Conservation (phyloP, 2,797 vertebrate genomes). For the Silurus aristotelis region DNA sequence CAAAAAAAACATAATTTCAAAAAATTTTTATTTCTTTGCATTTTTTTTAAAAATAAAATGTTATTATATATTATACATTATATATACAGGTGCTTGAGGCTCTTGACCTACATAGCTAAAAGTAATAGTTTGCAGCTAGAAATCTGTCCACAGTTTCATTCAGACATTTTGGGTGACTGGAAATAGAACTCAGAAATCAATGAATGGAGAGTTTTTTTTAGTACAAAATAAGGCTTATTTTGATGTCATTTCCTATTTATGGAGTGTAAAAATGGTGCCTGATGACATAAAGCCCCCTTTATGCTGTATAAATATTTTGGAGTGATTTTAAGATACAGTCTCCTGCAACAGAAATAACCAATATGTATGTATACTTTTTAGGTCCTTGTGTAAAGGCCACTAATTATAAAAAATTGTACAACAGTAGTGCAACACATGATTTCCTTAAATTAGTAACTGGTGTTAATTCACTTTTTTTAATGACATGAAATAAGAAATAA, state of each 20-base stretch:
- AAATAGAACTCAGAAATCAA: slow-evolving; percentile 20
- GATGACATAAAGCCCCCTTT: background rate
- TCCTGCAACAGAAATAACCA: background rate
- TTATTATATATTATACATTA: background rate
- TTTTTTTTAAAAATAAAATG: too few relatives aligned
- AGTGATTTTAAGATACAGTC: background rate
- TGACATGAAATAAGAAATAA: background rate
- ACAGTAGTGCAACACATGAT: background rate
- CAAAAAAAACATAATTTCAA: background rate
- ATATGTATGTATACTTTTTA: background rate
- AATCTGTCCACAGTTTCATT: background rate
- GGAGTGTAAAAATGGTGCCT: slow-evolving; percentile 16
- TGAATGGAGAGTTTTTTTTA: slow-evolving; percentile 4
- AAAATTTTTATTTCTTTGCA: too few relatives aligned
- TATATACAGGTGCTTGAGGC: background rate
- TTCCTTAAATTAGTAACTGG: too few relatives aligned
- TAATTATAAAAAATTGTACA: background rate
- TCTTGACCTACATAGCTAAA: slow-evolving; percentile 8
- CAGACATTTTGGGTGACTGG: slow-evolving; percentile 1
- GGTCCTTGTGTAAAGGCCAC: background rate
- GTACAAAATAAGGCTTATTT: background rate
- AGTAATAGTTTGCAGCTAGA: slow-evolving; percentile 4
- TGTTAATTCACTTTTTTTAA: background rate
- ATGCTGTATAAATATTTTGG: too few relatives aligned
- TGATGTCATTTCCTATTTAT: background rate